Conservation (phyloP, 64 coral and sea anemone species). For the Exaiptasia diaphana region DNA sequence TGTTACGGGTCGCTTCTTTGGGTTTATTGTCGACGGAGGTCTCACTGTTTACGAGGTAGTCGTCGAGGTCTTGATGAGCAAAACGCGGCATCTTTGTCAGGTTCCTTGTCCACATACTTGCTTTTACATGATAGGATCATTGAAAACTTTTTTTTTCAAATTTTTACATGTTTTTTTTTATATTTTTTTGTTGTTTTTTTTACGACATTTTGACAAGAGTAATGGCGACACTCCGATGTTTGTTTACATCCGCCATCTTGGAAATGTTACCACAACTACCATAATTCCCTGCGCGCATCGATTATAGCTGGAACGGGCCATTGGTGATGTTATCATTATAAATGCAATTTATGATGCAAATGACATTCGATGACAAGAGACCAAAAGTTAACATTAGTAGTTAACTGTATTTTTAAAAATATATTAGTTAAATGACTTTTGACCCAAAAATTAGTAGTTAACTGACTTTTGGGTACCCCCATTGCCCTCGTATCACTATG, state of each 20-base stretch:
- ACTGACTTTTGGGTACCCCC: too few relatives aligned
- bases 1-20: constrained; percentile 19
- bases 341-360: too few relatives aligned
- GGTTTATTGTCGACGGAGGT: constrained; percentile 15
- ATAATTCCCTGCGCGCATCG: constrained; percentile 17
- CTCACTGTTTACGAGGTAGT: not conserved
- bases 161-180: not conserved
- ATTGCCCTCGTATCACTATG: too few relatives aligned
- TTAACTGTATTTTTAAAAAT: too few relatives aligned
- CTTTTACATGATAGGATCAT: not conserved
- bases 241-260: constrained; percentile 1
- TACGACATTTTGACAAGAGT: not conserved
- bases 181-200: not conserved
- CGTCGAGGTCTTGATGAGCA: constrained; percentile 20
- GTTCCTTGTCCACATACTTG: constrained; percentile 45
- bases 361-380: too few relatives aligned
- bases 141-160: not conserved
- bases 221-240: not conserved
- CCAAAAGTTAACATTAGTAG: too few relatives aligned
- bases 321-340: too few relatives aligned
- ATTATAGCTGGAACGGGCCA: not conserved
- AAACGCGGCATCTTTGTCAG: constrained; percentile 18
- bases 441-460: too few relatives aligned
- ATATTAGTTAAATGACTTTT: too few relatives aligned
- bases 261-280: not conserved